Base-by-base conservation (phyloP, 2,888 invertebrate genomes). In the Polydrusus pterygomalis region DNA sequence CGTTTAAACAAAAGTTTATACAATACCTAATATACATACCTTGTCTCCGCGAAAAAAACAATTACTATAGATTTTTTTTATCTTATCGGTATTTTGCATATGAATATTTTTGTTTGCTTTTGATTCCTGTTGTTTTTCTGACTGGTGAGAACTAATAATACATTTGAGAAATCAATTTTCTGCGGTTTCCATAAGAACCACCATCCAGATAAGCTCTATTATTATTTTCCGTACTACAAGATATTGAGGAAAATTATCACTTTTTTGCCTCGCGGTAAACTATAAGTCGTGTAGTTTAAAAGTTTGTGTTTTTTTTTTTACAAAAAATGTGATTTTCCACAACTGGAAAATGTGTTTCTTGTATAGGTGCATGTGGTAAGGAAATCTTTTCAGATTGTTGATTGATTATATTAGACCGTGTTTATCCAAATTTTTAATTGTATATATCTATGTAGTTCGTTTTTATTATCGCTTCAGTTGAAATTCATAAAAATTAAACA, bases 31-130 rank as follows among this genome's bases (percentile, higher is more conserved):
- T 2, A 54, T 18, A 17, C 11, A 11, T 54, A 30, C 34, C 47
- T 70, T 65, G 65, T 60, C 60, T 70, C 49, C 17, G 18, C 65
- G 51, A 65, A 70, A 45, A 70, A 70, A 51, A 56, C 34, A 56
- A 56, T 30, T 15, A 34, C 56, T 56, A 56, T 56, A 34, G 56
- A 56, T 34, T 56, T 20, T 20, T 20, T 56, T 75, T 75, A 75
- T 75, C 75, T 75, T 75, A 75, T 75, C 67, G 38, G 8, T 18
- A 67, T 67, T 67, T 67, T 51, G 67, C 56, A 43, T 47, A 30
- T 10, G n/a, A 15, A 30, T 65, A 49, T 45, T 56, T 56, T 18
- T 67, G 13, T 68, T 56, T 69, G 60, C 11, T 58, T 58, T 56
- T 58, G 51, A 56, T 51, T 67, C 30, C 30, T 9, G n/a, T 34